Evolutionary conservation across 2,888 invertebrate genomes (phyloP).

Genomic region (Drosophila limbata): DNA sequence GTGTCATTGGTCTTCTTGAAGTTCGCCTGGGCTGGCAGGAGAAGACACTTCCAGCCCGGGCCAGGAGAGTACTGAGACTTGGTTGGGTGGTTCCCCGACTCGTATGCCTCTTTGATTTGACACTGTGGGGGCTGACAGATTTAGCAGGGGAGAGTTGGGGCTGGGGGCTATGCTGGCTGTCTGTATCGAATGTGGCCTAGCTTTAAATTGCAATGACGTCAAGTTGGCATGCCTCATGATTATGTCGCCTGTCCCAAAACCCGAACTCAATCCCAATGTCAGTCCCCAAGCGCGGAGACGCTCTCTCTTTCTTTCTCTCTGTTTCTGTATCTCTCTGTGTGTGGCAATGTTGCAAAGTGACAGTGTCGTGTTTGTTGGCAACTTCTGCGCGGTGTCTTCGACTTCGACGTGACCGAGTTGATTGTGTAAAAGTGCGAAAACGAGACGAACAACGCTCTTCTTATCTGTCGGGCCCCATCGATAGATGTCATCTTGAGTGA

Average conservation of each 20-base stretch:
- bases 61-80: not conserved
- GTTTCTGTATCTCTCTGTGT: constrained; percentile 9
- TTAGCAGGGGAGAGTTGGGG: not conserved
- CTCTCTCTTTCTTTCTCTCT: constrained; percentile 9
- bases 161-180: constrained; percentile 24
- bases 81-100: constrained; percentile 58
- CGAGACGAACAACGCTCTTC: constrained; percentile 78
- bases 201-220: constrained; percentile 81
- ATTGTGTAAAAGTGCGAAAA: constrained; percentile 82
- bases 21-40: constrained; percentile 19
- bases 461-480: constrained; percentile 82
- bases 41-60: constrained; percentile 13
- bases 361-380: constrained; percentile 40
- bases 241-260: constrained; percentile 51
- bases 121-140: constrained; percentile 45
- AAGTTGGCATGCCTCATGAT: constrained; percentile 77
- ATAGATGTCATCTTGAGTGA: constrained; percentile 84
- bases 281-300: constrained; percentile 30
- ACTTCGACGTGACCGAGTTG: constrained; percentile 50
- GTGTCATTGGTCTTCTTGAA: constrained; percentile 66
- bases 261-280: constrained; percentile 8
- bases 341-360: constrained; percentile 20
- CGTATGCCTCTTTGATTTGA: constrained; percentile 65
- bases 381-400: constrained; percentile 48
- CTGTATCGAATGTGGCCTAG: constrained; percentile 59